Evolutionary conservation across 2,888 invertebrate species (phyloP).

Genomic region (Phyllotreta cruciferae): DNA sequence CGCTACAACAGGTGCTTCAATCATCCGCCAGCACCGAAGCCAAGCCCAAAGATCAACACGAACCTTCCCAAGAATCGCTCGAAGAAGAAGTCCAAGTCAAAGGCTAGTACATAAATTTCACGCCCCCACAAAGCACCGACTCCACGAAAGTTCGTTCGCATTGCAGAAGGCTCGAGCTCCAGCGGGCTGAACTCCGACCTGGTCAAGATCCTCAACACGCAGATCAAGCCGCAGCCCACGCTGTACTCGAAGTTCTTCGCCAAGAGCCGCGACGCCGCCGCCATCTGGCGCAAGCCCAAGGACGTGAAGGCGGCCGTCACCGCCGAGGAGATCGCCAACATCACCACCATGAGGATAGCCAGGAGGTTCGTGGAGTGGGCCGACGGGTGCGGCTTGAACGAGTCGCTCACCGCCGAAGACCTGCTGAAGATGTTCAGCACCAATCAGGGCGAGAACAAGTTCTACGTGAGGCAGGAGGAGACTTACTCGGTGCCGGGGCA

Average conservation of each 20-base stretch:
- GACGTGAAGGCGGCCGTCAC: background rate
- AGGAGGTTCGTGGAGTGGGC: background rate
- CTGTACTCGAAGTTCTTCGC: conserved; percentile 1
- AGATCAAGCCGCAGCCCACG: background rate
- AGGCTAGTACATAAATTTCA: too few relatives aligned
- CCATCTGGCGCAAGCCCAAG: background rate
- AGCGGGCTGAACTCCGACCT: too few relatives aligned
- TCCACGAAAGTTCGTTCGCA: too few relatives aligned
- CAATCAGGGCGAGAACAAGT: background rate
- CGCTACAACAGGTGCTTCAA: too few relatives aligned
- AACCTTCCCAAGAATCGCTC: too few relatives aligned
- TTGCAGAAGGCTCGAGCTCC: too few relatives aligned
- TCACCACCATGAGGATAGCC: background rate
- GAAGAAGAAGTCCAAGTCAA: too few relatives aligned
- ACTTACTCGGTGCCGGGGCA: background rate
- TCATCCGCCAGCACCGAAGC: too few relatives aligned
- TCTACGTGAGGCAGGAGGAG: conserved; percentile 1
- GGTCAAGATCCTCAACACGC: background rate
- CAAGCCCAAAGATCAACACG: too few relatives aligned
- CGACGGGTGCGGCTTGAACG: background rate
- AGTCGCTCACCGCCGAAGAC: background rate
- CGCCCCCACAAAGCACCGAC: too few relatives aligned
- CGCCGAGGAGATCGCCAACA: background rate
- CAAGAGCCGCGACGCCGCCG: background rate
- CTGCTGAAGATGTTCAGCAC: background rate